Evolutionary conservation across 2,113 vertebrate genomes (phyloP).

Genomic region (Balaeniceps rex): DNA sequence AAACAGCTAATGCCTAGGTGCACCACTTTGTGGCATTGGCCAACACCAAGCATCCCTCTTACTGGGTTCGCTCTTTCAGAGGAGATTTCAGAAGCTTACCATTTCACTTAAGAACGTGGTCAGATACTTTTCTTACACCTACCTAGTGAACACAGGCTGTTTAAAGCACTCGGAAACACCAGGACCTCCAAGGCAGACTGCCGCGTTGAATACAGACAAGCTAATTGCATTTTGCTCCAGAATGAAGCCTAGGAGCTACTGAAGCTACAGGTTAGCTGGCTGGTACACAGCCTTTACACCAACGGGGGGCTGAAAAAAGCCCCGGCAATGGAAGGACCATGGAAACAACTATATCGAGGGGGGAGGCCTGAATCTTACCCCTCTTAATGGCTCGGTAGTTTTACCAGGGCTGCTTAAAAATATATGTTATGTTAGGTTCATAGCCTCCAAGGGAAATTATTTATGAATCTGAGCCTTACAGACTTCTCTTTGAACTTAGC

Average conservation of each 20-base stretch:
- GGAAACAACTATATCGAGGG: rapidly evolving
- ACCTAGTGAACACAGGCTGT: neutral
- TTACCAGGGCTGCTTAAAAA: neutral
- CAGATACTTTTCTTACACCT: neutral
- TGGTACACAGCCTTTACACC: neutral
- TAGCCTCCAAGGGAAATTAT: neutral
- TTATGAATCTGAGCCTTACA: neutral
- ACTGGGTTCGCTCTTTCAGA: rapidly evolving
- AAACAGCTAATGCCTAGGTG: neutral
- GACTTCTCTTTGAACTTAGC: neutral
- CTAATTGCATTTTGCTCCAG: neutral
- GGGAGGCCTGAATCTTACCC: neutral
- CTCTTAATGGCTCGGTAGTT: neutral
- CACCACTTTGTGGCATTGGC: neutral
- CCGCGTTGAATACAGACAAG: rapidly evolving
- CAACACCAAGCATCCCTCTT: neutral
- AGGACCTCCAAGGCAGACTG: neutral
- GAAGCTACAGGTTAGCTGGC: neutral
- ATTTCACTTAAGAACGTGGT: rapidly evolving
- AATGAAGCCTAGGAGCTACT: neutral
- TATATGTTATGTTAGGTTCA: neutral
- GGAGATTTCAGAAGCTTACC: neutral
- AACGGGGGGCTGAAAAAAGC: rapidly evolving
- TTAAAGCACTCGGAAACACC: neutral
- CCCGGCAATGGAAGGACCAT: rapidly evolving